Evolutionary conservation across 2,113 vertebrate genomes (phyloP).

Genomic region (Cricetomys ansorgei): DNA sequence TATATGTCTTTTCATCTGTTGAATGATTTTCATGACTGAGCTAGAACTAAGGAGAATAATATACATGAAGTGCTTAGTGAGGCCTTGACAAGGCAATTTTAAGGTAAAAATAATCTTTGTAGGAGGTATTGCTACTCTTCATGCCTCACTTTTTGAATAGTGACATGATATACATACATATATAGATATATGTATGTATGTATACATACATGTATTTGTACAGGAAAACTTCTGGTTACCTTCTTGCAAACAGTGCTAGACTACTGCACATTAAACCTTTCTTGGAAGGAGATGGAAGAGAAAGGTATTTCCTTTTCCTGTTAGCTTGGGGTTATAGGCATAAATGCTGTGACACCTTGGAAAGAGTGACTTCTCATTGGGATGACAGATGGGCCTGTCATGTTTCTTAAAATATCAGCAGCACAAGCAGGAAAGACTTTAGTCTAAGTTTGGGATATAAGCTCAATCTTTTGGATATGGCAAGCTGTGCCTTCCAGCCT

Average conservation of each 20-base stretch:
- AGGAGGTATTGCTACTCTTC: background rate
- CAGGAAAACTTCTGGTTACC: conserved; percentile 54
- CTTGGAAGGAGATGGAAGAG: conserved; percentile 73
- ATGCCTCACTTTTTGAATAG: conserved; percentile 22
- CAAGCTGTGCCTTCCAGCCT: conserved; percentile 79
- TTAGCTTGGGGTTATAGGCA: conserved; percentile 76
- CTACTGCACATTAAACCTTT: conserved; percentile 75
- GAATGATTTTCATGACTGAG: background rate
- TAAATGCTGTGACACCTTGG: conserved; percentile 81
- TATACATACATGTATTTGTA: background rate
- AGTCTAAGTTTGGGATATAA: conserved; percentile 79
- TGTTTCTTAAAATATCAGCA: conserved; percentile 81
- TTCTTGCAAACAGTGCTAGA: conserved; percentile 77
- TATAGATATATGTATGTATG: background rate
- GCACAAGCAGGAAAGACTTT: conserved; percentile 79
- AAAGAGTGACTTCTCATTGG: conserved; percentile 79
- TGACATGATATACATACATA: conserved; percentile 2
- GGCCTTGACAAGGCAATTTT: background rate
- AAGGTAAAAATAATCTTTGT: conserved; percentile 38
- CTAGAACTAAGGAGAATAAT: conserved; percentile 8
- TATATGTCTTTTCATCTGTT: background rate
- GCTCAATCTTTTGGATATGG: conserved; percentile 74
- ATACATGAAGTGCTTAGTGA: background rate
- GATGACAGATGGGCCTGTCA: conserved; percentile 82
- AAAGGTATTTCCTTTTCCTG: conserved; percentile 82